Percentiles rank a stretch among this genome's conserved stretches.
phyloP scores from a whole-genome alignment of 2,797 vertebrate genomes.

The Rhyacichthys aspro region DNA sequence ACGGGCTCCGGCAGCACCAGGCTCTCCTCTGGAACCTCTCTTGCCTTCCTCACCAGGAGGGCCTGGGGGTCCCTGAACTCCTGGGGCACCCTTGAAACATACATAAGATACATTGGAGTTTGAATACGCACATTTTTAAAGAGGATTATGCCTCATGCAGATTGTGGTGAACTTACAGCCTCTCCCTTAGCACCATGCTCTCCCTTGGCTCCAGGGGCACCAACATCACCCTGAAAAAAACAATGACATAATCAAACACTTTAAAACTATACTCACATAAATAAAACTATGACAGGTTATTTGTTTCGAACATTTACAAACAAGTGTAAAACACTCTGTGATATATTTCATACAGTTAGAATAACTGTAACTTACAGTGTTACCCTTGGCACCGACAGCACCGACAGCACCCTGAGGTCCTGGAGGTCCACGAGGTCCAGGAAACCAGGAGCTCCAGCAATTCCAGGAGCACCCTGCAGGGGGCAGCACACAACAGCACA shows the following conservation, averaged over 20 bases:
- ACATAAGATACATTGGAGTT: background rate
- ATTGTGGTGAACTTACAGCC: constrained; percentile 47
- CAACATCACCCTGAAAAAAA: constrained; percentile 88
- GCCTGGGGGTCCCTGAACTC: constrained; percentile 90
- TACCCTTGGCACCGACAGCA: constrained; percentile 93
- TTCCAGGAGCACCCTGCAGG: constrained; percentile 90
- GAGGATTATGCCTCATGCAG: background rate
- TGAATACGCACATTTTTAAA: background rate
- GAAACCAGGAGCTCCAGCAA: constrained; percentile 97
- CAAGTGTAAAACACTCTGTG: background rate
- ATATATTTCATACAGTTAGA: background rate
- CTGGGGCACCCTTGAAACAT: constrained; percentile 84
- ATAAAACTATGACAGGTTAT: background rate
- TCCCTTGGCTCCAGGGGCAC: constrained; percentile 93
- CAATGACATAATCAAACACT: constrained; percentile 8
- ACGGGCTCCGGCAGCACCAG: constrained; percentile 88
- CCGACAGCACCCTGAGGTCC: constrained; percentile 96
- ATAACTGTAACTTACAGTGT: constrained; percentile 82
- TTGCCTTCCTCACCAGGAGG: constrained; percentile 95
- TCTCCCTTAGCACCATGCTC: constrained; percentile 96
- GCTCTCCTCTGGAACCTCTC: constrained; percentile 94
- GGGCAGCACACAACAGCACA: constrained; percentile 62
- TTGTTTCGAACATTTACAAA: background rate
- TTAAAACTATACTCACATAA: background rate
- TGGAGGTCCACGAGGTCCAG: constrained; percentile 94